Base-by-base conservation (phyloP, 2,888 invertebrate genomes). In the Hirtodrosophila confusa region DNA sequence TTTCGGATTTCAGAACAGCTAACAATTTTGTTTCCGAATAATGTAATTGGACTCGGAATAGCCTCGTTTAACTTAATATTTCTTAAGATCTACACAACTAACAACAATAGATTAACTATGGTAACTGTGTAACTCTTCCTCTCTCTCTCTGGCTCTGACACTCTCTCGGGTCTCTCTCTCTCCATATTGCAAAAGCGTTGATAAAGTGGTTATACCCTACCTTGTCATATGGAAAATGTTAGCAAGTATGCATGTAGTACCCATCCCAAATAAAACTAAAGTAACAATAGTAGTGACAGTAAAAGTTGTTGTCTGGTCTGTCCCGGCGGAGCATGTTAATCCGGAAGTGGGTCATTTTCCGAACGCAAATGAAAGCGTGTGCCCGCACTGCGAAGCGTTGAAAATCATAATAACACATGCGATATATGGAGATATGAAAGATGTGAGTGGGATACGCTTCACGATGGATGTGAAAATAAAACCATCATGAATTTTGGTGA, bases 341-440 rank as follows among this genome's bases (percentile, higher is more conserved):
- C 85, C 82, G 82, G 82, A 82, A 82, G 82, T 80, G 82, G 87
- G 82, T 82, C 82, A 80, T 82, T 82, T 82, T 86, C 85, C 82
- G 51, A 86, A 84, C 78, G 78, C 82, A 84, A 82, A 84, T 80
- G 85, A 82, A 86, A 82, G 82, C 82, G 78, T 67, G 68, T 49
- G 66, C 55, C 50, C 57, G 48, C 51, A 64, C 65, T 62, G 60
- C 50, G 75, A 75, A 65, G 57, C 85, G 65, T 72, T 69, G 67
- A 78, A 78, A 86, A 80, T 84, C 78, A 65, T 68, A 55, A 51
- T 62, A 69, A 54, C 70, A 63, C 75, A 75, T 80, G 74, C 69
- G 57, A 66, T 29, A 48, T 37, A 57, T 47, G 17, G 4, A 27
- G 37, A 47, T 56, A 63, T 50, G 27, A n/a, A 37, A 56, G 48